Conservation (phyloP, 1,140 invertebrate genomes). For the Lepidurus arcticus region DNA sequence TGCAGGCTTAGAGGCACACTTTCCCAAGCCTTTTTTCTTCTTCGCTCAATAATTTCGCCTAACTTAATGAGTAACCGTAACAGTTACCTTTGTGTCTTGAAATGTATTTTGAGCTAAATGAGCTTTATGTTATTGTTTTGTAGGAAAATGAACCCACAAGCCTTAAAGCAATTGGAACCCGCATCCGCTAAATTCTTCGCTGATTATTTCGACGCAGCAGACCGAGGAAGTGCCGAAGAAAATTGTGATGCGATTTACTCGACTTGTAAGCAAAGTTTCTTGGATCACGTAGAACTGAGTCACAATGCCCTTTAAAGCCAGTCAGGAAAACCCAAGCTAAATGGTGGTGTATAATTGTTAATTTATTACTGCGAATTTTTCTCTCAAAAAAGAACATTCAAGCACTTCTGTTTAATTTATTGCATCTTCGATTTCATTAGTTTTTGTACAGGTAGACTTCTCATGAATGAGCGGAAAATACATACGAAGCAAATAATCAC, state of each 20-base stretch:
- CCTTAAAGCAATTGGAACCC: conserved; percentile 24
- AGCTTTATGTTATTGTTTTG: not conserved
- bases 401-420: not conserved
- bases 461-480: not conserved
- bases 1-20: no score
- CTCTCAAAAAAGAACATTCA: not conserved
- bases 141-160: conserved; percentile 28
- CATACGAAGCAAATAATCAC: not conserved
- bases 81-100: not conserved
- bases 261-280: conserved; percentile 1
- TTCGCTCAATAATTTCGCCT: not conserved
- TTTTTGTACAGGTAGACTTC: not conserved
- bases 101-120: not conserved
- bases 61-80: not conserved
- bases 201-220: conserved; percentile 32
- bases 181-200: conserved; percentile 31
- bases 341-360: conserved; percentile 3
- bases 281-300: not conserved
- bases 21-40: not conserved
- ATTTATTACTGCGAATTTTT: not conserved
- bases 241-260: conserved; percentile 27
- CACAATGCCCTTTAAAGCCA: conserved; percentile 24
- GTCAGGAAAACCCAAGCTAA: not conserved
- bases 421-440: not conserved
- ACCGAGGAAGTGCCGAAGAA: conserved; percentile 16